phyloP scores from a whole-genome alignment of 2,797 vertebrate genomes.

The Mormyrus proboscirostris region DNA sequence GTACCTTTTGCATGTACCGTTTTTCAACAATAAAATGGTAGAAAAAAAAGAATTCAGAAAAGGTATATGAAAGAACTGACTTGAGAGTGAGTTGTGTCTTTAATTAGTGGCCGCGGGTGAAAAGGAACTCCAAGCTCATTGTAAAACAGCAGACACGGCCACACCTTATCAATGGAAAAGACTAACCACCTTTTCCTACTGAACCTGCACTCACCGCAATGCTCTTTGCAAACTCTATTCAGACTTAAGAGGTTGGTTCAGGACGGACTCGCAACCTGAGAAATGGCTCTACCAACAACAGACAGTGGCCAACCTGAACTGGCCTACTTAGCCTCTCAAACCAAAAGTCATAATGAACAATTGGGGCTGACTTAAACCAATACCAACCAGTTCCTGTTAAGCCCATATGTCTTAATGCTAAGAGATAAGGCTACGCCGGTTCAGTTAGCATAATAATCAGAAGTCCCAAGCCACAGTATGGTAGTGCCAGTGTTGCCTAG shows the following conservation, averaged over 20 bases:
- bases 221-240: background rate
- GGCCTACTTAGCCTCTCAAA: background rate
- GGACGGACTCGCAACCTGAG: background rate
- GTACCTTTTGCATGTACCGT: conserved; percentile 24
- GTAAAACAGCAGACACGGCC: conserved; percentile 7
- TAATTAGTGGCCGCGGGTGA: background rate
- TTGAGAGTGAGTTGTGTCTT: background rate
- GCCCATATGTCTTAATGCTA: background rate
- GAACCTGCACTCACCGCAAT: background rate
- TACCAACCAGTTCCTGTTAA: background rate
- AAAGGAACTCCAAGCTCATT: background rate
- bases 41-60: conserved; percentile 27
- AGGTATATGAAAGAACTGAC: background rate
- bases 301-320: background rate
- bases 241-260: background rate
- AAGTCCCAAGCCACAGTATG: background rate
- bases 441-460: background rate
- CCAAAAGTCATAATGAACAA: background rate
- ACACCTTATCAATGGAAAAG: background rate
- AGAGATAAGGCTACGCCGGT: background rate
- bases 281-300: background rate
- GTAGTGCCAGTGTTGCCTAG: background rate
- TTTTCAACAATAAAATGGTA: conserved; percentile 43
- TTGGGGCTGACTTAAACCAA: background rate
- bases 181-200: background rate